Conservation (phyloP, 2,888 invertebrate species). For the Pelosia muscerda region DNA sequence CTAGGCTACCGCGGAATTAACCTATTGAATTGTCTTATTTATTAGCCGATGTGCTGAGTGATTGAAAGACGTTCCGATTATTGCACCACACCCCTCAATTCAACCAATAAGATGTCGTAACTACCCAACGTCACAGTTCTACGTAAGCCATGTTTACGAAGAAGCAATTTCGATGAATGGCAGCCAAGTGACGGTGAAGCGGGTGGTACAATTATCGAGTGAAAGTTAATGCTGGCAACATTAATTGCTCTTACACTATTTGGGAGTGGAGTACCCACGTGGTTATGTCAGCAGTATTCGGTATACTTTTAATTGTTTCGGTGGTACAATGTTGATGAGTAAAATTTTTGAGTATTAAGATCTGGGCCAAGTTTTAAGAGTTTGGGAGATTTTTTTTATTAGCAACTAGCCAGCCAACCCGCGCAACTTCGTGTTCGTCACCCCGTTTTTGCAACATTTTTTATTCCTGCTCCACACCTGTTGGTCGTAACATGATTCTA, state of each 20-base stretch:
- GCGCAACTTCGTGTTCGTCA: too few relatives aligned
- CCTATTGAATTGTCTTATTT: too few relatives aligned
- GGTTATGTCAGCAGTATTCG: neutral
- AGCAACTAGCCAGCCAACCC: too few relatives aligned
- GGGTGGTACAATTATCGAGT: conserved; percentile 15
- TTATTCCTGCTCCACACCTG: too few relatives aligned
- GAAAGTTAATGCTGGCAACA: conserved; percentile 13
- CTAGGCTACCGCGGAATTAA: too few relatives aligned
- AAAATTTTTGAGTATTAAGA: too few relatives aligned
- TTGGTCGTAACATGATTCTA: too few relatives aligned
- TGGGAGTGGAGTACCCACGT: conserved; percentile 10
- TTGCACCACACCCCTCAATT: neutral
- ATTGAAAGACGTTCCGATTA: neutral
- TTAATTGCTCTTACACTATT: conserved; percentile 21
- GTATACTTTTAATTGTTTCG: neutral
- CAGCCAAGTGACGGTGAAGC: neutral
- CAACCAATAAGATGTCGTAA: neutral
- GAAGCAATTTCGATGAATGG: conserved; percentile 13
- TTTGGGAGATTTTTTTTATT: too few relatives aligned
- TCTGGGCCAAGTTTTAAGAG: too few relatives aligned
- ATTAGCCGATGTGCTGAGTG: too few relatives aligned
- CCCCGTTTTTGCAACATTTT: too few relatives aligned
- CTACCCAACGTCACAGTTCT: neutral
- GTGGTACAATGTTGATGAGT: neutral
- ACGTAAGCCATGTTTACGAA: conserved; percentile 14